Evolutionary conservation across 1,140 invertebrate genomes (phyloP), one percentile per base, ranked within the genome.

Genomic region (Chrysopa pallens): DNA sequence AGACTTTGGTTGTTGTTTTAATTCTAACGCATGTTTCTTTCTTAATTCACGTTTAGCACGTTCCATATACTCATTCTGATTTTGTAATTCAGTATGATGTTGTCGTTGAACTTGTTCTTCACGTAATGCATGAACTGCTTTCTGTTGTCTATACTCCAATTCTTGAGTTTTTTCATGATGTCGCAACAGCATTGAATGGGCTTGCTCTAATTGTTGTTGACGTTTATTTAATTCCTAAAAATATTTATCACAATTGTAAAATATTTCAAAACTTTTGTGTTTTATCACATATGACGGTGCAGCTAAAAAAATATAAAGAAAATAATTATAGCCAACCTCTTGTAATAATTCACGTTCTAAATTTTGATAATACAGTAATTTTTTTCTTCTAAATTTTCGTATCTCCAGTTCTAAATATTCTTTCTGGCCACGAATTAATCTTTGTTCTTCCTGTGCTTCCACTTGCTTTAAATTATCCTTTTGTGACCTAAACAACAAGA

Each of bases 1-100:
- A 68, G 93, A 97, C 67, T 97, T 94, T 17, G 96, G 95, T 66
- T 98, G 93, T 60, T 98, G 93, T 60, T 97, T 96, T 35, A 95
- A 73, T 67, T 98, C 92, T 39, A 95, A 61, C 14, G 92, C 90
- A 66, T 99, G 96, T 58, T 96, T 97, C 61, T 98, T 97, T 44
- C 85, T 72, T 51, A 97, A 70, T 59, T 98, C 94, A 47, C 86
- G 76, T 58, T 96, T 84, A 4, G 90, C 80, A 43, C 92, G 74
- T 55, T 81, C 74, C 76, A 92, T 97, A 61, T 98, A 98, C 57
- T 98, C 94, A 52, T 90, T 82, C 66, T 98, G 84, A 73, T 98
- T 98, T 46, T 80, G 77, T 53, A 95, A 67, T 66, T 99, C 95
- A 5, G 91, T 96, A 48, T 83, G 76, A 62, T 98, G 94, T 63